Percentiles rank a stretch among this genome's conserved stretches.
These are phyloP conservation scores for Diadumene lineata DNA, from an alignment of 92 coral and sea anemone species.

Conservation along the genomic window DNA sequence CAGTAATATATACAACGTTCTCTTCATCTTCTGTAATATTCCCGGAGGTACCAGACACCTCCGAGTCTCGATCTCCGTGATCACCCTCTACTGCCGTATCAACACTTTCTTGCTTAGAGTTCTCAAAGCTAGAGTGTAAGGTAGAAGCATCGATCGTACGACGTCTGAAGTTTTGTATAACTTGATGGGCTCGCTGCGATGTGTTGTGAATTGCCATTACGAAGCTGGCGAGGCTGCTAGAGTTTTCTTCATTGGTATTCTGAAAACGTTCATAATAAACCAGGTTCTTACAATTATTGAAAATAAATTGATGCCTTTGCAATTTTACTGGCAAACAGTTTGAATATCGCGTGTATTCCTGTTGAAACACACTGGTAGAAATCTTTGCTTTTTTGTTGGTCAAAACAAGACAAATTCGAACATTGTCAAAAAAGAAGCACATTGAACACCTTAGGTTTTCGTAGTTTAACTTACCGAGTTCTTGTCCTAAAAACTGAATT, in stretches of 20 bases:
- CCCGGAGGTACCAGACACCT: constrained; percentile 11
- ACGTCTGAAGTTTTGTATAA: constrained; percentile 62
- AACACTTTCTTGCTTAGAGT: constrained; percentile 8
- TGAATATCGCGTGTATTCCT: no score
- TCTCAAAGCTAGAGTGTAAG: constrained; percentile 7
- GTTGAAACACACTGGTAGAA: no score
- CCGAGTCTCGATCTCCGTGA: constrained; percentile 24
- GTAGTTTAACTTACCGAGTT: no score
- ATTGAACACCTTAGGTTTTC: no score
- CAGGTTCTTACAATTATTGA: no score
- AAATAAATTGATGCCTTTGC: no score
- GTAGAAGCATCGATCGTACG: constrained; percentile 51
- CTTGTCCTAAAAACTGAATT: no score
- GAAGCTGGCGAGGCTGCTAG: constrained; percentile 74
- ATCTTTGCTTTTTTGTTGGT: no score
- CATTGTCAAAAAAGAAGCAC: no score
- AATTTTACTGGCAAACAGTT: background rate
- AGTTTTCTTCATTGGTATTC: constrained; percentile 34
- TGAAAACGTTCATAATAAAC: no score
- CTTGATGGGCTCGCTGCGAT: constrained; percentile 87
- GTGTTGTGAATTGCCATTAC: constrained; percentile 83
- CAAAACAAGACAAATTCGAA: no score
- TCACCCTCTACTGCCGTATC: constrained; percentile 18
- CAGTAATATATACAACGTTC: background rate
- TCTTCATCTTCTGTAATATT: constrained; percentile 12